Conservation (phyloP, 2,113 vertebrate genomes). For the Syngnathoides biaculeatus region DNA sequence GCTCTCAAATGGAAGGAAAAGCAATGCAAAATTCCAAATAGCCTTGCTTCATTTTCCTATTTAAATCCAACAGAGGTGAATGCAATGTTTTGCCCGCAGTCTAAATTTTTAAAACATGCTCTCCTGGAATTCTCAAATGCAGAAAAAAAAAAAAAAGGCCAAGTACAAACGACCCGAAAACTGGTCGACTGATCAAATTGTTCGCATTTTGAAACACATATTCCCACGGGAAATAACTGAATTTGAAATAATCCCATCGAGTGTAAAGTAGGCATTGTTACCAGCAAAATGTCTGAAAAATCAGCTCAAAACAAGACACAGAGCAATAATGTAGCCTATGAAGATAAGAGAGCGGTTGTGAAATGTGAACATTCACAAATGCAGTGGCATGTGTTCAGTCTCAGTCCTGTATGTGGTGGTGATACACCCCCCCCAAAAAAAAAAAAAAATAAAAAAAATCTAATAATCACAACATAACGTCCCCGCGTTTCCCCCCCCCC, state of each 20-base stretch:
- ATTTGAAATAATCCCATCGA: background rate
- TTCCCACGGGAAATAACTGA: background rate
- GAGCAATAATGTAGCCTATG: background rate
- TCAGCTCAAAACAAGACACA: background rate
- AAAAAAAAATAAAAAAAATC: no score
- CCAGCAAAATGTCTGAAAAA: background rate
- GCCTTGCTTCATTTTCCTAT: background rate
- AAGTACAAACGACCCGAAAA: no score
- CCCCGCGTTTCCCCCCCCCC: background rate
- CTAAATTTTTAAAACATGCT: background rate
- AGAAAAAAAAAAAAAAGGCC: background rate
- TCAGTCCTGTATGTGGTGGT: no score
- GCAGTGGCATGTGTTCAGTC: no score
- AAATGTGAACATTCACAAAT: no score
- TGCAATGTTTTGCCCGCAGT: background rate
- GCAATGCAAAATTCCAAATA: background rate
- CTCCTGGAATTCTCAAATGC: background rate
- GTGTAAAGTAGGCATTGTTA: background rate
- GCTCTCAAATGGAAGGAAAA: background rate
- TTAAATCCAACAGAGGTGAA: background rate
- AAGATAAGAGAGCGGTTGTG: background rate
- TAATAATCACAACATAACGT: no score
- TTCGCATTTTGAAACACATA: background rate
- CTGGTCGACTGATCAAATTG: no score
- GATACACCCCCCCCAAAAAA: background rate